Evolutionary conservation across 2,888 invertebrate species (phyloP), one percentile per base, ranked within the genome.

Genomic region (Ctenicera cuprea): DNA sequence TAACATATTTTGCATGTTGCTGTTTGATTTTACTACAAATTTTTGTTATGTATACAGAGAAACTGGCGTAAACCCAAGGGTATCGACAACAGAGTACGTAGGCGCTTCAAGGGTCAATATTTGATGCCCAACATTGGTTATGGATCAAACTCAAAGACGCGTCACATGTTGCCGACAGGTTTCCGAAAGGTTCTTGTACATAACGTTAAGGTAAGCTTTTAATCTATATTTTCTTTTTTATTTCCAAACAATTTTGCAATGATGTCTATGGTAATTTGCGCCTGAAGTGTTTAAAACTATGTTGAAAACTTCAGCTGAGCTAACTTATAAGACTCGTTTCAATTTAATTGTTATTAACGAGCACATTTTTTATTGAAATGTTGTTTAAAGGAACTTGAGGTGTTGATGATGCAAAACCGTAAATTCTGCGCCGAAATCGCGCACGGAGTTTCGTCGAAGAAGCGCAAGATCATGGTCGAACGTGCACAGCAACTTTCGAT

Each of bases 11-110:
- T n/a, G n/a, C n/a, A n/a, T n/a, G n/a, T n/a, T n/a, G n/a, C n/a
- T n/a, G n/a, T n/a, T n/a, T n/a, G n/a, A n/a, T n/a, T n/a, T n/a
- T n/a, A n/a, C n/a, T n/a, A n/a, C n/a, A n/a, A 33, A 33, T 33
- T 33, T 33, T 33, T 33, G 1, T 22, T 22, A 16, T 50, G 26
- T 37, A 26, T 22, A 20, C 83, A 96, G 96, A 92, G 95, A 81
- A 97, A 96, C 92, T 99, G 99, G 99, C 94, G 99, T 87, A 99
- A 98, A 90, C 99, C 99, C 18, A 98, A 98, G 90, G 99, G 99
- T 97, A 99, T 99, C 89, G 99, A 99, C 90, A 99, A 99, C 93
- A 93, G 99, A 89, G 99, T 99, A 61, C 94, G 99, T 82, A 94
- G 99, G 87, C 93, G 98, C 82, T 99, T 99, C 91, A 99, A 99